Evolutionary conservation across 2,888 invertebrate species (phyloP), one percentile per base, ranked within the genome.

Genomic region (Harpalus rubripes): DNA sequence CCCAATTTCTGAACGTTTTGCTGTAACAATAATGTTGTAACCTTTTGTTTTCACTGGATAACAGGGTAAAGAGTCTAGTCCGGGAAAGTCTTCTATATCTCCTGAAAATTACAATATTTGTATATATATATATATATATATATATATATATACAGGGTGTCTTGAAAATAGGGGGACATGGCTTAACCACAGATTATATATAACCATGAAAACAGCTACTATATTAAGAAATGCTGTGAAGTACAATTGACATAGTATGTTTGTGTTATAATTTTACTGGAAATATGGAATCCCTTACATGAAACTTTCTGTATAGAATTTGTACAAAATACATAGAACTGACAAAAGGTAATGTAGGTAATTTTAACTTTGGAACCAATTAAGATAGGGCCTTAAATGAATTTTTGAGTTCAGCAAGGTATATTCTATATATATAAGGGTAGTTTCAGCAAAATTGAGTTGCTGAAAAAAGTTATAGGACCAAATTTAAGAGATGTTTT

Each of bases 81-180:
- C 98, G 4, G 99, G 99, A 90, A 97, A 98, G 90, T 99, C 99
- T 92, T 99, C 99, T 89, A 99, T 99, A 89, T 99, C 99, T 84
- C 99, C 99, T 85, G n/a, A 15, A 78, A 78, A 18, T 16, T 56
- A 10, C 2, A 32, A 32, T 32, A 32, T 32, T 32, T 32, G 5
- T 32, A 4, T 32, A 32, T n/a, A n/a, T n/a, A n/a, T n/a, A n/a
- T n/a, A n/a, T n/a, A n/a, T n/a, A n/a, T n/a, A n/a, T n/a, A n/a
- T n/a, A n/a, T n/a, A n/a, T n/a, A n/a, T n/a, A n/a, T n/a, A n/a
- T n/a, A n/a, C n/a, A n/a, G n/a, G n/a, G n/a, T n/a, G n/a, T n/a
- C n/a, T n/a, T n/a, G n/a, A n/a, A n/a, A n/a, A n/a, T n/a, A n/a
- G n/a, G 0, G 44, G 1, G 10, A 8, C 10, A 52, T 10, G n/a